Conservation (phyloP, 1,140 invertebrate genomes). For the Apocrypta bakeri region DNA sequence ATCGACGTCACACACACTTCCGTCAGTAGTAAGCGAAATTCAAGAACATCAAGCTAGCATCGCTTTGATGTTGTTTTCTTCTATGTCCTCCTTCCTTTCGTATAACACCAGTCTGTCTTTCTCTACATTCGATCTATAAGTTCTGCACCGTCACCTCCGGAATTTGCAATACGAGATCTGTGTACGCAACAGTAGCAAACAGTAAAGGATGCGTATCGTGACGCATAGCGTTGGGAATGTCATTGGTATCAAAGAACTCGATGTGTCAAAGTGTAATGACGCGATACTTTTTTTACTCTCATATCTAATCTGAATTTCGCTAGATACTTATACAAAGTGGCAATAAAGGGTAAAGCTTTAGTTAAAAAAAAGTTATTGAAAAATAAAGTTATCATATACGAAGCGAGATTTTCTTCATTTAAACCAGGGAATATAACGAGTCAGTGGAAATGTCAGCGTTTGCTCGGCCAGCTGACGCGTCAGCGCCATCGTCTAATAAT, state of each 20-base stretch:
- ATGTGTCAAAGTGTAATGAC: slow-evolving; percentile 8
- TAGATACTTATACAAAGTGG: too few relatives aligned
- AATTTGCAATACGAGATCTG: slow-evolving; percentile 60
- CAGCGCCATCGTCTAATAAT: slow-evolving; percentile 31
- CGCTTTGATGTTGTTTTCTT: not conserved
- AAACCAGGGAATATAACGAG: too few relatives aligned
- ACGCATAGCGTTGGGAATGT: not conserved
- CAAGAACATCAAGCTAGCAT: not conserved
- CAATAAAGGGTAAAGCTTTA: too few relatives aligned
- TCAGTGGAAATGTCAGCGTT: not conserved
- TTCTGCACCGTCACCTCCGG: slow-evolving; percentile 50
- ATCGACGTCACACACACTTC: too few relatives aligned
- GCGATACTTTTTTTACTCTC: not conserved
- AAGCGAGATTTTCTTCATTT: not conserved
- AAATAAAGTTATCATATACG: not conserved
- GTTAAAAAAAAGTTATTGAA: too few relatives aligned
- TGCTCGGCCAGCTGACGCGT: not conserved
- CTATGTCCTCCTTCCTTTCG: not conserved
- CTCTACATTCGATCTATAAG: not conserved
- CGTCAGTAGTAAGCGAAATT: not conserved
- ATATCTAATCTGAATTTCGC: too few relatives aligned
- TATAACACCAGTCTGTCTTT: not conserved
- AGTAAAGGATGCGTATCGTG: slow-evolving; percentile 35
- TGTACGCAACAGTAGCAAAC: slow-evolving; percentile 16
- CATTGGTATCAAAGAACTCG: not conserved